phyloP scores from a whole-genome alignment of 1,140 invertebrate species.

The Laupala kohalensis region DNA sequence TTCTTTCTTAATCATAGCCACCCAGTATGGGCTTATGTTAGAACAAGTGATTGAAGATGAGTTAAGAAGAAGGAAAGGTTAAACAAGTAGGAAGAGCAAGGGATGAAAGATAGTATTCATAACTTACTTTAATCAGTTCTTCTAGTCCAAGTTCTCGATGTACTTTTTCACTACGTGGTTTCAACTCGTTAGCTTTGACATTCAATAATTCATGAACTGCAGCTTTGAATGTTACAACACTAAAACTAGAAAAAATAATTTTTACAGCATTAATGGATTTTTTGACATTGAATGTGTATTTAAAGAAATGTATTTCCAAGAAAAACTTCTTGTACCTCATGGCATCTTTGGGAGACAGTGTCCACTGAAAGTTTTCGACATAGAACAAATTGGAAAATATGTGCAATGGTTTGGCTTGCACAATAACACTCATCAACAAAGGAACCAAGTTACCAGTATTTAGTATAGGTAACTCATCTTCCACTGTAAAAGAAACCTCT shows the following conservation, averaged over 20 bases:
- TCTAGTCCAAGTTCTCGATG: constrained; percentile 5
- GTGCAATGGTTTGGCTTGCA: constrained; percentile 21
- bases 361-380: constrained; percentile 23
- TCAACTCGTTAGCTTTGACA: constrained; percentile 1
- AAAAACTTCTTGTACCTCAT: constrained; percentile 9
- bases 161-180: constrained; percentile 9
- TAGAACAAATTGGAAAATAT: constrained; percentile 24
- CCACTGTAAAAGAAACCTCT: background rate
- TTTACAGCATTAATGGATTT: background rate
- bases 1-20: background rate
- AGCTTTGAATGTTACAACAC: constrained; percentile 20
- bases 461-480: constrained; percentile 4
- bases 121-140: constrained; percentile 10
- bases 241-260: constrained; percentile 11
- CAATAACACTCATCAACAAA: constrained; percentile 22
- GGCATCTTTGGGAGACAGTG: constrained; percentile 18
- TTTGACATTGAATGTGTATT: background rate
- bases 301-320: background rate
- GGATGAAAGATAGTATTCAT: background rate
- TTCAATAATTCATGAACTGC: constrained; percentile 15
- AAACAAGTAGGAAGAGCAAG: background rate
- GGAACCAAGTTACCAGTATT: constrained; percentile 22
- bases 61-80: background rate
- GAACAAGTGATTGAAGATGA: background rate
- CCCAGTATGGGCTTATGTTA: background rate